A percentile compares a stretch with the other conserved stretches of the same genome.
Evolutionary conservation across 2,113 vertebrate species (phyloP).

Genomic region (Halcyon malimbica): DNA sequence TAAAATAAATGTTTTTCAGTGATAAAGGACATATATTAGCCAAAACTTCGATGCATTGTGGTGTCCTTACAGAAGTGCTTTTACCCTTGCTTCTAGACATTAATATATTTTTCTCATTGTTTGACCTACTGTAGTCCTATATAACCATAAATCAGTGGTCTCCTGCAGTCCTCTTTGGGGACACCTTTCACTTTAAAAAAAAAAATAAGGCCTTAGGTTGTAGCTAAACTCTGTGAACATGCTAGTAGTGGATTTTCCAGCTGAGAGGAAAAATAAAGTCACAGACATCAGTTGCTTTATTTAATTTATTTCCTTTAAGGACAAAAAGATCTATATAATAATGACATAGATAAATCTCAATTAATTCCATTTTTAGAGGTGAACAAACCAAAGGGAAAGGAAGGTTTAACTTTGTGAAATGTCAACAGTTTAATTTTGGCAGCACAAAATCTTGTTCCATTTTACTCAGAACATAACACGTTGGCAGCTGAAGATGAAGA

Average conservation of each 20-base stretch:
- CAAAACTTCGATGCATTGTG: neutral
- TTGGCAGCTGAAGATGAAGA: neutral
- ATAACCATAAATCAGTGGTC: conserved; percentile 18
- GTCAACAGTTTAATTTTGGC: neutral
- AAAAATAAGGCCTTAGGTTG: neutral
- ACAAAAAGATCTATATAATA: conserved; percentile 51
- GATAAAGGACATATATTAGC: neutral
- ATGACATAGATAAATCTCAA: neutral
- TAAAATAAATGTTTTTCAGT: neutral
- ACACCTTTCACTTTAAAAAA: neutral
- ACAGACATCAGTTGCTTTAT: conserved; percentile 21
- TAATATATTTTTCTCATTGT: conserved; percentile 53
- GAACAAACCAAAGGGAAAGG: neutral
- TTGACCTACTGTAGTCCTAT: conserved; percentile 25
- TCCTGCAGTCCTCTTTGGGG: neutral
- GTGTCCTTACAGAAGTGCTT: neutral
- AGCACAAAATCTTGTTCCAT: neutral
- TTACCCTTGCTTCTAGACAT: neutral
- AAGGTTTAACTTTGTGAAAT: neutral
- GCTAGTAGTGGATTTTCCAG: conserved; percentile 1
- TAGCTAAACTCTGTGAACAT: neutral
- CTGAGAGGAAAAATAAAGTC: neutral
- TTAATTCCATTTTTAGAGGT: neutral
- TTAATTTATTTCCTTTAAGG: conserved; percentile 45
- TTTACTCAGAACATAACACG: neutral